Evolutionary conservation across 1,140 invertebrate species (phyloP), one percentile per base, ranked within the genome.

Genomic region (Trichogramma pretiosum): DNA sequence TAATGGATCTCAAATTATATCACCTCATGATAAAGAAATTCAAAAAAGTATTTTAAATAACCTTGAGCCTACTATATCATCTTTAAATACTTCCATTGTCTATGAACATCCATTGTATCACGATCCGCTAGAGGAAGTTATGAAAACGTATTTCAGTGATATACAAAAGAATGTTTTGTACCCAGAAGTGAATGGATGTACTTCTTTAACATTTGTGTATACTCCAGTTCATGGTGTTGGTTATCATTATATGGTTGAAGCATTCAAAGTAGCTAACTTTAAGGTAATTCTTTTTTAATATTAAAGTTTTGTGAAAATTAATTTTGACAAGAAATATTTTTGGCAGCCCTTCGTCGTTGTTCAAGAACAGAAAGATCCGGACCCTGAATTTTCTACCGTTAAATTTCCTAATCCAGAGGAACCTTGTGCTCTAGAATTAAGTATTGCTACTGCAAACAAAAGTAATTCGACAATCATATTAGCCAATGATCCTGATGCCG

Each of bases 221-320:
- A 97, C 93, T 34, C 87, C 96, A 0, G 94, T 99, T 87, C 97
- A 99, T 68, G 97, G 97, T 19, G 94, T 99, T 13, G 93, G 93
- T 1, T 85, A 89, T 63, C 65, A 78, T 9, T 96, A 83, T 64
- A 78, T 95, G 52, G 61, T 75, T 32, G 70, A 81, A 55, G 84
- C 88, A 5, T 90, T 98, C 59, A 71, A 84, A 56, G 63, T 66
- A 24, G 82, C 85, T 44, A 82, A 83, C 52, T 84, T 97, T 34
- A 79, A 82, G 65, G 82, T 87, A 69, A 58, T 50, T 36, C 10
- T 17, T 16, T 30, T 33, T 39, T 14, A 28, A n/a, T 30, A 4
- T 11, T 33, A 16, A 51, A 32, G 18, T 19, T 51, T 37, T 38
- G 21, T 44, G 18, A 41, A 28, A 18, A 5, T 18, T 11, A 30